These are phyloP conservation scores for Ceyx cyanopectus DNA, from an alignment of 2,113 vertebrate species.

Conservation along the genomic window DNA sequence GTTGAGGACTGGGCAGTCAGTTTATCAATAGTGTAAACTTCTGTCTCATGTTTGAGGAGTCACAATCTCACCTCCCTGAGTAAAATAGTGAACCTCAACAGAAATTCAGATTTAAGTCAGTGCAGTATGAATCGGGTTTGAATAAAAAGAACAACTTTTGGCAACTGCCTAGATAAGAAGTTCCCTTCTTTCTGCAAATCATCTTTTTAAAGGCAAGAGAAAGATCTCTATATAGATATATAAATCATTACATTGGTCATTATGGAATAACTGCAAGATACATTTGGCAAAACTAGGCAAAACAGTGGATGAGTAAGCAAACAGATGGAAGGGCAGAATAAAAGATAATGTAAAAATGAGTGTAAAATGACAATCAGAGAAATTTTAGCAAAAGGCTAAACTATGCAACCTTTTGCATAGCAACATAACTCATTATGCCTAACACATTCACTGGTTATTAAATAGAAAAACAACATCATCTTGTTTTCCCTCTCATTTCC, in stretches of 20 bases:
- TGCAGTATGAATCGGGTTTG: rapidly evolving
- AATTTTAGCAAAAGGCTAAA: not conserved
- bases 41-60: not conserved
- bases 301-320: not conserved
- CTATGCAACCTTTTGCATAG: not conserved
- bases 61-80: not conserved
- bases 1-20: not conserved
- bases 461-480: not conserved
- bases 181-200: not conserved
- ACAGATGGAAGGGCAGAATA: not conserved
- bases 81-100: not conserved
- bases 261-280: not conserved
- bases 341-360: not conserved
- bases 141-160: not conserved
- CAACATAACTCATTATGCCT: not conserved
- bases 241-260: not conserved
- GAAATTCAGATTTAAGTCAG: not conserved
- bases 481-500: not conserved
- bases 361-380: not conserved
- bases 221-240: not conserved
- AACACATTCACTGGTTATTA: not conserved
- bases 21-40: not conserved
- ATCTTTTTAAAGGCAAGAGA: not conserved
- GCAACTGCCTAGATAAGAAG: not conserved
- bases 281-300: not conserved